These are phyloP conservation scores for Halictus ligatus DNA, from an alignment of 2,888 invertebrate species.

Conservation along the genomic window DNA sequence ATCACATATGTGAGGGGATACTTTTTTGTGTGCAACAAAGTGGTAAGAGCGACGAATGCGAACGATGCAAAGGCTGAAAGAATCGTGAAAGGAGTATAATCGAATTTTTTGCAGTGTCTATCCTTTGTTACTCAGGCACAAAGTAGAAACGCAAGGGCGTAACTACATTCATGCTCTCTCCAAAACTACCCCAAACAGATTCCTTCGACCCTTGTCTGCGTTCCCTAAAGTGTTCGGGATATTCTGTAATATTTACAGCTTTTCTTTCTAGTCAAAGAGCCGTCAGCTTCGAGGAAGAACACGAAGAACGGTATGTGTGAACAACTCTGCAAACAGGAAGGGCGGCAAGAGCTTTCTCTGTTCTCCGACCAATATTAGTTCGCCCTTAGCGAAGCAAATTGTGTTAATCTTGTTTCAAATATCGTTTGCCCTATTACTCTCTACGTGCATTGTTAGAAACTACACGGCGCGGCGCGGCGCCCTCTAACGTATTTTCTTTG, in stretches of 20 bases:
- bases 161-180: neutral
- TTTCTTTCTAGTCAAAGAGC: conserved; percentile 38
- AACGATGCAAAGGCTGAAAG: neutral
- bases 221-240: conserved; percentile 16
- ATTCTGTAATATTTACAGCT: conserved; percentile 51
- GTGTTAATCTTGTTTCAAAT: conserved; percentile 19
- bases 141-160: neutral
- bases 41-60: neutral
- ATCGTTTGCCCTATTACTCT: conserved; percentile 7
- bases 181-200: conserved; percentile 11
- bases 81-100: conserved; percentile 1
- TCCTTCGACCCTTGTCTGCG: neutral
- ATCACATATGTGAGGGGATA: neutral
- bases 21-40: neutral
- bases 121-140: neutral
- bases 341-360: conserved; percentile 22
- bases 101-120: neutral
- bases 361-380: conserved; percentile 41
- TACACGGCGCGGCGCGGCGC: neutral
- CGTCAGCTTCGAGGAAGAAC: conserved; percentile 23
- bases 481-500: conserved; percentile 1
- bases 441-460: neutral
- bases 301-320: conserved; percentile 34
- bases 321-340: conserved; percentile 36
- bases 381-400: conserved; percentile 13